Percentiles rank a stretch among this genome's conserved stretches.
phyloP scores from a whole-genome alignment of 2,888 invertebrate species.

The Syrphus vitripennis region DNA sequence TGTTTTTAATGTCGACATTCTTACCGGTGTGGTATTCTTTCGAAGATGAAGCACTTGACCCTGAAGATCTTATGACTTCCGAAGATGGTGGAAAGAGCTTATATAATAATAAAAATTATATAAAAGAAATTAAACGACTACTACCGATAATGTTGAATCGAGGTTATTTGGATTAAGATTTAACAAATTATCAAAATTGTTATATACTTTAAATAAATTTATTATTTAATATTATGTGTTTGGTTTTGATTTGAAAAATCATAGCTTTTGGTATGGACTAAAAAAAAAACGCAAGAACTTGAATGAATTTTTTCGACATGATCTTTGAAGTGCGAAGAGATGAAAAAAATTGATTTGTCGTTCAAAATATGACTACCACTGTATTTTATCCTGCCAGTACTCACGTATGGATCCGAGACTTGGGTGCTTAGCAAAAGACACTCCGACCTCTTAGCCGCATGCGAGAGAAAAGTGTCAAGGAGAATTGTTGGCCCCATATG shows the following conservation, averaged over 20 bases:
- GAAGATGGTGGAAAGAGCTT: background rate
- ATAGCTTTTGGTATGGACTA: too few relatives aligned
- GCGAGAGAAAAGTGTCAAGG: too few relatives aligned
- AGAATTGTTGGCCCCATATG: too few relatives aligned
- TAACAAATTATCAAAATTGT: background rate
- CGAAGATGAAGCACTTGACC: background rate
- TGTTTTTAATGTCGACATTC: slow-evolving; percentile 72
- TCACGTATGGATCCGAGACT: too few relatives aligned
- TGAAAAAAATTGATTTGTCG: too few relatives aligned
- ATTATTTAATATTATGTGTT: background rate
- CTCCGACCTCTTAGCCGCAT: too few relatives aligned
- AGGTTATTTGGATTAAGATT: background rate
- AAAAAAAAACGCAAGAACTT: too few relatives aligned
- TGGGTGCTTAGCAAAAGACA: too few relatives aligned
- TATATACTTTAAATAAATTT: background rate
- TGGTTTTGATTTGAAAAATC: background rate
- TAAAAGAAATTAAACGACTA: background rate
- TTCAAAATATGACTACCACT: too few relatives aligned
- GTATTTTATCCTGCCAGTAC: too few relatives aligned
- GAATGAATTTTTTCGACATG: too few relatives aligned
- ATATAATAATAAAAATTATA: background rate
- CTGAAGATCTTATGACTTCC: background rate
- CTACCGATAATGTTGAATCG: background rate
- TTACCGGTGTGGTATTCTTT: slow-evolving; percentile 70
- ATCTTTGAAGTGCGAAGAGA: too few relatives aligned